Percentiles rank a stretch among this genome's conserved stretches.
Conservation (phyloP, 64 coral and sea anemone species). For the Catalaphyllia jardinei region DNA sequence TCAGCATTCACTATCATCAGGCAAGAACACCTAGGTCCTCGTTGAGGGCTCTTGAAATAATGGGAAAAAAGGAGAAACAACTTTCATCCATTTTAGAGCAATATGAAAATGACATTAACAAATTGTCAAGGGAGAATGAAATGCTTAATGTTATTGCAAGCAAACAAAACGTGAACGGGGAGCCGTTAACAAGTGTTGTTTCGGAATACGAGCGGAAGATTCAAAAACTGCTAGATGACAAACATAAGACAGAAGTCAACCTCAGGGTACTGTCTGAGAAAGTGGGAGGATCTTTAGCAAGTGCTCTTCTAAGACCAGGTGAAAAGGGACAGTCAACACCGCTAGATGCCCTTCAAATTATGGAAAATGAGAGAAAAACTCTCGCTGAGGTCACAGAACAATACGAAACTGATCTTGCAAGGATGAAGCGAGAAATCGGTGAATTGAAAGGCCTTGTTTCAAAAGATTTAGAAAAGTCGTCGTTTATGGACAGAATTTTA, state of each 20-base stretch:
- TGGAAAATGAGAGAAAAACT: slow-evolving; percentile 58
- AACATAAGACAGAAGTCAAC: neutral
- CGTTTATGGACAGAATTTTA: slow-evolving; percentile 17
- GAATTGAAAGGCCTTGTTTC: slow-evolving; percentile 4
- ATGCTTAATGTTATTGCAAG: slow-evolving; percentile 29
- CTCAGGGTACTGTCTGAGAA: neutral
- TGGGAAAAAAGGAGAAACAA: slow-evolving; percentile 49
- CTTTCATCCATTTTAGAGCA: slow-evolving; percentile 55
- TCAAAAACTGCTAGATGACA: neutral
- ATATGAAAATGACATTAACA: slow-evolving; percentile 62
- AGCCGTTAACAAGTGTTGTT: neutral
- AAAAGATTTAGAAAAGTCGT: slow-evolving; percentile 21
- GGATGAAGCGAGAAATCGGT: slow-evolving; percentile 11
- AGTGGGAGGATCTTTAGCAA: neutral
- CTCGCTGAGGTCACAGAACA: slow-evolving; percentile 49
- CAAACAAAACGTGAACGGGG: neutral
- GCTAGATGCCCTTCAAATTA: slow-evolving; percentile 33
- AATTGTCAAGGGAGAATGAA: slow-evolving; percentile 40
- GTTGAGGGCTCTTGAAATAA: slow-evolving; percentile 26
- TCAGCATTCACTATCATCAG: neutral
- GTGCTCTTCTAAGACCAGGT: neutral
- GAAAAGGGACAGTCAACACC: neutral
- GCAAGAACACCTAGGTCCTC: neutral
- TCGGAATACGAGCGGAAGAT: slow-evolving; percentile 10
- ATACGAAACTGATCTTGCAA: slow-evolving; percentile 52